phyloP scores from a whole-genome alignment of 2,888 invertebrate genomes.

The Latrodectus elegans region DNA sequence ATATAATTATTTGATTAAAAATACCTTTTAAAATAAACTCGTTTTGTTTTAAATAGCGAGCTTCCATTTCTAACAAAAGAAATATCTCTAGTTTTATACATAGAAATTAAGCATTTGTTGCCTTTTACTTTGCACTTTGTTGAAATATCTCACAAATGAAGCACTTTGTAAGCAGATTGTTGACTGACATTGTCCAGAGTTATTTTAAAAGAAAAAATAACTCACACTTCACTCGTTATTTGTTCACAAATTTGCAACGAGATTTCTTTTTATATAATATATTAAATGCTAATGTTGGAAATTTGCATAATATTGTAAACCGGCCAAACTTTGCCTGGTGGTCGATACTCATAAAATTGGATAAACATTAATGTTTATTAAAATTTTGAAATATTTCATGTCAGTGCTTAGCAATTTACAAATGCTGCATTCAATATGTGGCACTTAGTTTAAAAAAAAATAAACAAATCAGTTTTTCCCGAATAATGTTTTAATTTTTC shows the following conservation, averaged over 20 bases:
- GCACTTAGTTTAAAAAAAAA: too few relatives aligned
- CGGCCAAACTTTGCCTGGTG: too few relatives aligned
- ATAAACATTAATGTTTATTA: too few relatives aligned
- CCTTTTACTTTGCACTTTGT: slow-evolving; percentile 67
- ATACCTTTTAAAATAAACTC: slow-evolving; percentile 36
- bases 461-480: too few relatives aligned
- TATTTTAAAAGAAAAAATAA: slow-evolving; percentile 8
- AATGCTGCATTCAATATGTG: too few relatives aligned
- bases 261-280: slow-evolving; percentile 11
- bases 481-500: too few relatives aligned
- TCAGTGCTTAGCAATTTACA: too few relatives aligned
- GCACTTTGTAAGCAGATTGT: slow-evolving; percentile 52
- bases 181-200: slow-evolving; percentile 39
- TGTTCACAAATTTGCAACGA: slow-evolving; percentile 51
- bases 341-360: too few relatives aligned
- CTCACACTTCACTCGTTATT: slow-evolving; percentile 60
- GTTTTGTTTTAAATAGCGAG: slow-evolving; percentile 51
- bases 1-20: not conserved
- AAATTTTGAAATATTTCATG: too few relatives aligned
- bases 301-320: too few relatives aligned
- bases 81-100: slow-evolving; percentile 67
- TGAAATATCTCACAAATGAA: slow-evolving; percentile 44
- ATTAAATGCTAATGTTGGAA: not conserved
- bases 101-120: slow-evolving; percentile 51
- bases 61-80: slow-evolving; percentile 38